These are phyloP conservation scores for Papilio glaucus DNA, from an alignment of 1,140 invertebrate genomes.

Conservation along the genomic window DNA sequence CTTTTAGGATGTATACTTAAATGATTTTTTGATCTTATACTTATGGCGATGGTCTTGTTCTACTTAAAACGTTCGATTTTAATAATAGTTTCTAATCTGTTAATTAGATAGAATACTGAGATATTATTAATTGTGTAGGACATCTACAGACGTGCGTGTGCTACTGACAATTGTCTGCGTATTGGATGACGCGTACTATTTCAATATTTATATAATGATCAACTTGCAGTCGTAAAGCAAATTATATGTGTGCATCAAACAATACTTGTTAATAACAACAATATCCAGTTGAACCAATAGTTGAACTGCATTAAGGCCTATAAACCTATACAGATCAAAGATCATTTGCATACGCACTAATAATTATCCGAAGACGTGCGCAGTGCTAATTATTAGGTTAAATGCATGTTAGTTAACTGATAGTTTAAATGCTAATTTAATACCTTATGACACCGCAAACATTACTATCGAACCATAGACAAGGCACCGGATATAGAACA, in stretches of 20 bases:
- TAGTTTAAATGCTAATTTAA: constrained; percentile 28
- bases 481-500: background rate
- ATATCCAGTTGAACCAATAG: constrained; percentile 16
- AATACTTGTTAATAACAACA: constrained; percentile 12
- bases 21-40: no score
- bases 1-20: no score
- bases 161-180: no score
- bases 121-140: no score
- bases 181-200: no score
- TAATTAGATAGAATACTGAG: no score
- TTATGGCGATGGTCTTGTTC: no score
- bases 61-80: no score
- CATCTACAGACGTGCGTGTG: no score
- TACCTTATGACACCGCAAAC: constrained; percentile 16
- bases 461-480: background rate
- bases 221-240: background rate
- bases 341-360: constrained; percentile 26
- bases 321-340: background rate
- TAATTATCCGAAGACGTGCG: constrained; percentile 31
- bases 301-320: background rate
- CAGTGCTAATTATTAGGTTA: constrained; percentile 28
- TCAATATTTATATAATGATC: no score
- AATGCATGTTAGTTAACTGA: constrained; percentile 20
- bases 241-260: background rate
- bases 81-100: no score